phyloP scores from a whole-genome alignment of 1,140 invertebrate species.

The Acromyrmex echinatior region DNA sequence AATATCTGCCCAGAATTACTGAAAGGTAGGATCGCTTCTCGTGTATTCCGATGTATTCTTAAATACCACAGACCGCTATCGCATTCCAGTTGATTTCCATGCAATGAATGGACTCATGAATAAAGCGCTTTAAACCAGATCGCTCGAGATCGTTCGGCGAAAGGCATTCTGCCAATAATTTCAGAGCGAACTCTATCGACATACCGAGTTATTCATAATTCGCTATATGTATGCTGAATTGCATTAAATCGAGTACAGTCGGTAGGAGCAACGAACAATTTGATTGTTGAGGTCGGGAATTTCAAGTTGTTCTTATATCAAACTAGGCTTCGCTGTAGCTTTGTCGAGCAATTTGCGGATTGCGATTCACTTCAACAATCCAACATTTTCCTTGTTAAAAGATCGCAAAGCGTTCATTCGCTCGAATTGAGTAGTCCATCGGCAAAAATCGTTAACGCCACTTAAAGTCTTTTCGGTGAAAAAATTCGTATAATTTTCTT shows the following conservation, averaged over 20 bases:
- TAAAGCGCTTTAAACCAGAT: slow-evolving; percentile 64
- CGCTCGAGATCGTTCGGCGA: slow-evolving; percentile 6
- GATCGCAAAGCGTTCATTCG: neutral
- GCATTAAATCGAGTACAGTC: slow-evolving; percentile 20
- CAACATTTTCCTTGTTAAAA: neutral
- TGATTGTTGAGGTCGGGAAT: slow-evolving; percentile 9
- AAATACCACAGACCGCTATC: slow-evolving; percentile 58
- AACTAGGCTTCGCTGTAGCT: neutral
- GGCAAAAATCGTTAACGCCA: no score
- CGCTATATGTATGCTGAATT: slow-evolving; percentile 58
- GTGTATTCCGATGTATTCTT: slow-evolving; percentile 53
- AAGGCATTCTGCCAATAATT: slow-evolving; percentile 70
- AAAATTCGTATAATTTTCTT: no score
- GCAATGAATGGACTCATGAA: slow-evolving; percentile 70
- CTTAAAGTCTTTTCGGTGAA: no score
- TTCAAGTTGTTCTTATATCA: slow-evolving; percentile 14
- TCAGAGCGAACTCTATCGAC: slow-evolving; percentile 48
- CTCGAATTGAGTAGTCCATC: neutral
- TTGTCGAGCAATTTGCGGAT: neutral
- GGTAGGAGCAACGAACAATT: slow-evolving; percentile 31
- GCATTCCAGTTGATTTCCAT: slow-evolving; percentile 69
- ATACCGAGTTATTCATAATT: slow-evolving; percentile 52
- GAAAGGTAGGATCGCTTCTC: slow-evolving; percentile 37
- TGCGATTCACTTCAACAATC: no score
- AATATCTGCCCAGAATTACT: slow-evolving; percentile 32